A percentile compares a stretch with the other conserved stretches of the same genome.
Evolutionary conservation across 1,140 invertebrate genomes (phyloP).

Genomic region (Drosophila rufa): DNA sequence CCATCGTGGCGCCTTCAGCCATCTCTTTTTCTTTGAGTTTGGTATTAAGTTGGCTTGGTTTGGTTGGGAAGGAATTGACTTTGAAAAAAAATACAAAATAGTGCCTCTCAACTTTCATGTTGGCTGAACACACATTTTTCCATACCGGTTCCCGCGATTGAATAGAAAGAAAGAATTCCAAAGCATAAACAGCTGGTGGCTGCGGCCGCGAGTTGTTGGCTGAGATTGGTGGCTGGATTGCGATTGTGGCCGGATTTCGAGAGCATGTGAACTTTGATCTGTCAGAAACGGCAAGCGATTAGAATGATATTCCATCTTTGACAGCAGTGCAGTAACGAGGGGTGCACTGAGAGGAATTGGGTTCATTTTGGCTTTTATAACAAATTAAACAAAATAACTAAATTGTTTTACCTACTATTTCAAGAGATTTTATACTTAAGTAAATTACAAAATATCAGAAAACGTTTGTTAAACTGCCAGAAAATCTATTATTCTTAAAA

Average conservation of each 20-base stretch:
- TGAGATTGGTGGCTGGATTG: slow-evolving; percentile 4
- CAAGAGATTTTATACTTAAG: no score
- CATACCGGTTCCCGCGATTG: slow-evolving; percentile 70
- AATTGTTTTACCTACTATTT: no score
- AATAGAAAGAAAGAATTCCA: slow-evolving; percentile 80
- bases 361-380: neutral
- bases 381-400: no score
- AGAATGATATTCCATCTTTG: slow-evolving; percentile 63
- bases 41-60: slow-evolving; percentile 9
- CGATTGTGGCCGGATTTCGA: slow-evolving; percentile 27
- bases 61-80: slow-evolving; percentile 6
- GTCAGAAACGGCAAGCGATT: slow-evolving; percentile 31
- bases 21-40: slow-evolving; percentile 12
- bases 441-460: no score
- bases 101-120: slow-evolving; percentile 75
- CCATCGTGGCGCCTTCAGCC: slow-evolving; percentile 76
- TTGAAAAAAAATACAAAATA: neutral
- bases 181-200: slow-evolving; percentile 64
- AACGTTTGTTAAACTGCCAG: no score
- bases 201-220: slow-evolving; percentile 3
- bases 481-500: no score
- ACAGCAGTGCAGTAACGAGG: slow-evolving; percentile 47
- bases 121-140: slow-evolving; percentile 68
- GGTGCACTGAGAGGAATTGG: slow-evolving; percentile 1
- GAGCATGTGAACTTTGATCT: slow-evolving; percentile 49